Evolutionary conservation across 2,113 vertebrate species (phyloP).

Genomic region (Chamaea fasciata): DNA sequence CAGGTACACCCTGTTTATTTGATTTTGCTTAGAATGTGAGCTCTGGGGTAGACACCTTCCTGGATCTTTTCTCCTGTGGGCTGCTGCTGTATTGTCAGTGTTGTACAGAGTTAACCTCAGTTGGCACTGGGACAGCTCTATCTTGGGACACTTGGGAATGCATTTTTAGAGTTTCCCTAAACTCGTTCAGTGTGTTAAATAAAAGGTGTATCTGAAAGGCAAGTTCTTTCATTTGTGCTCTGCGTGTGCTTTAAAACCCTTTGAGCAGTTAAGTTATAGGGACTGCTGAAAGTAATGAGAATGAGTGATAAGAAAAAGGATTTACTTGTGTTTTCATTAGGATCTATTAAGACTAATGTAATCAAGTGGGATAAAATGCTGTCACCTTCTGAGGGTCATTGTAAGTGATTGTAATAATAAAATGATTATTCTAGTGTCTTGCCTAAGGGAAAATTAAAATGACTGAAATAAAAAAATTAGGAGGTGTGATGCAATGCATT

Average conservation of each 20-base stretch:
- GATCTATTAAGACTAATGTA: slow-evolving; percentile 13
- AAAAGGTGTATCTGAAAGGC: not conserved
- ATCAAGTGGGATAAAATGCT: slow-evolving; percentile 31
- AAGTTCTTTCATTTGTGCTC: not conserved
- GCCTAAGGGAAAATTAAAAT: not conserved
- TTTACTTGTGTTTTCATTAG: slow-evolving; percentile 29
- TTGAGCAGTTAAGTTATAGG: not conserved
- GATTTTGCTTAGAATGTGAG: not conserved
- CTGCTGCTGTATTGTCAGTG: not conserved
- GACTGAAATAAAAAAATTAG: not conserved
- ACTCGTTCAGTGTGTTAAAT: not conserved
- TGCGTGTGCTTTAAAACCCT: not conserved
- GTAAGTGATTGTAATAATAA: not conserved
- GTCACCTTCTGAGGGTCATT: not conserved
- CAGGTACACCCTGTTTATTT: not conserved
- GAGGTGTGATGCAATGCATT: not conserved
- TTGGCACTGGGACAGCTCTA: not conserved
- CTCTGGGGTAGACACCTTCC: not conserved
- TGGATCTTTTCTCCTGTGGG: not conserved
- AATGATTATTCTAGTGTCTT: slow-evolving; percentile 4
- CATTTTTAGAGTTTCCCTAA: not conserved
- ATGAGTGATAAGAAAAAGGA: not conserved
- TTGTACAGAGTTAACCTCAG: not conserved
- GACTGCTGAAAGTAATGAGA: not conserved
- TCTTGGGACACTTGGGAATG: not conserved